Percentiles rank a stretch among this genome's conserved stretches.
These are phyloP conservation scores for Plemyria rubiginata DNA, from an alignment of 2,888 invertebrate genomes.

Conservation along the genomic window DNA sequence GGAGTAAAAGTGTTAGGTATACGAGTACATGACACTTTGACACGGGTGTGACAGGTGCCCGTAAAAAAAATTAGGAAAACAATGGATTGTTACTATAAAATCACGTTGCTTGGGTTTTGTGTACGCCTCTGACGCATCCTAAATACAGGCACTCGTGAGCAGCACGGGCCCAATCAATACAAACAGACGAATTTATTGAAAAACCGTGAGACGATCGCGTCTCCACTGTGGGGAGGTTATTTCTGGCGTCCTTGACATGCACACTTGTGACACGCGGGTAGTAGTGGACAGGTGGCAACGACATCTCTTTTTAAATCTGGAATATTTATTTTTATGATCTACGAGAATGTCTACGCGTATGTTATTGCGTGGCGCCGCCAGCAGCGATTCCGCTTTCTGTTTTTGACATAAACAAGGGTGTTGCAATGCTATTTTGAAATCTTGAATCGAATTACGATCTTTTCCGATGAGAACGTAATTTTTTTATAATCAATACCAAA, in stretches of 20 bases:
- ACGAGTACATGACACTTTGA: no score
- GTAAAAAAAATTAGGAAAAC: no score
- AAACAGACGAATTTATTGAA: slow-evolving; percentile 34
- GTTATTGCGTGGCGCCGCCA: background rate
- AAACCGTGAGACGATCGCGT: slow-evolving; percentile 18
- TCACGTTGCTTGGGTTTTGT: background rate
- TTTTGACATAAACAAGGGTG: background rate
- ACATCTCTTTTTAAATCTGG: slow-evolving; percentile 11
- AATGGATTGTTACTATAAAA: no score
- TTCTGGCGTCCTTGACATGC: slow-evolving; percentile 49
- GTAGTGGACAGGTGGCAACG: slow-evolving; percentile 18
- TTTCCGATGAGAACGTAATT: no score
- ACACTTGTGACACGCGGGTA: slow-evolving; percentile 41
- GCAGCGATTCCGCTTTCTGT: background rate
- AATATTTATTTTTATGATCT: slow-evolving; percentile 9
- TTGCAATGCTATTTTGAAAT: no score
- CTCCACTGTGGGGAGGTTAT: slow-evolving; percentile 36
- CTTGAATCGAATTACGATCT: no score
- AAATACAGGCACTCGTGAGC: background rate
- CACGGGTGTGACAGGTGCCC: no score
- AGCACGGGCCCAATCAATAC: slow-evolving; percentile 32
- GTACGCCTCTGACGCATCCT: background rate
- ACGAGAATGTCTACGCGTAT: no score
- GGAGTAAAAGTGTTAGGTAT: no score
- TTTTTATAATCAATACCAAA: no score